Conservation (phyloP, 2,888 invertebrate species). For the Nemoura dubitans region DNA sequence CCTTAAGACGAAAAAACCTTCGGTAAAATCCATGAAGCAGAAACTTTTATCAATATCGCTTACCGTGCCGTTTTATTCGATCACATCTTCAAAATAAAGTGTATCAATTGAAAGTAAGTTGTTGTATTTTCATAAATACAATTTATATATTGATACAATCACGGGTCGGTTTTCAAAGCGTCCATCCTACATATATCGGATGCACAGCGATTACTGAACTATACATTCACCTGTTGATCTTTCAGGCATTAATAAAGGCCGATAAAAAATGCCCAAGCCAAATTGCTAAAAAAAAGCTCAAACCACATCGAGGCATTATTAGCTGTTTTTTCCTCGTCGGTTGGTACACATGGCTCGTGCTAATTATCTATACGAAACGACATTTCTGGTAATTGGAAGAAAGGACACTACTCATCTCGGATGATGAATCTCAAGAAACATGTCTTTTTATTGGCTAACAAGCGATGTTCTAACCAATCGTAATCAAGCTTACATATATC, state of each 20-base stretch:
- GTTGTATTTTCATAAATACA: not conserved
- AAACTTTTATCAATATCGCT: not conserved
- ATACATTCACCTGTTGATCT: constrained; percentile 9
- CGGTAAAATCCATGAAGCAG: not conserved
- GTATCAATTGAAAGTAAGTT: not conserved
- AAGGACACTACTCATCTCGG: constrained; percentile 32
- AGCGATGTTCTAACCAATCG: constrained; percentile 42
- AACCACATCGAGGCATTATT: not conserved
- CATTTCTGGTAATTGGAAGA: constrained; percentile 27
- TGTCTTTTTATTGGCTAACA: constrained; percentile 38
- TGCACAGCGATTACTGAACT: not conserved
- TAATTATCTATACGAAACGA: constrained; percentile 32
- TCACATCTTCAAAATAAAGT: not conserved
- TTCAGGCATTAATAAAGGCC: not conserved
- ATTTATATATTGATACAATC: not conserved
- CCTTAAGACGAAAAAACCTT: not conserved
- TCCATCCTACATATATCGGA: not conserved
- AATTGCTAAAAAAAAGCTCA: not conserved
- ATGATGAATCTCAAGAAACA: constrained; percentile 36
- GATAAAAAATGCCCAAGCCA: not conserved
- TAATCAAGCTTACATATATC: constrained; percentile 39
- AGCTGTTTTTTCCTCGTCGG: not conserved
- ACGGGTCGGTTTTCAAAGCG: not conserved
- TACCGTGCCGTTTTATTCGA: not conserved
- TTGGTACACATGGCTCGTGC: not conserved